Percentiles rank a stretch among this genome's conserved stretches.
These are phyloP conservation scores for Macroglossus sobrinus DNA, from an alignment of 2,113 vertebrate species.

Conservation along the genomic window DNA sequence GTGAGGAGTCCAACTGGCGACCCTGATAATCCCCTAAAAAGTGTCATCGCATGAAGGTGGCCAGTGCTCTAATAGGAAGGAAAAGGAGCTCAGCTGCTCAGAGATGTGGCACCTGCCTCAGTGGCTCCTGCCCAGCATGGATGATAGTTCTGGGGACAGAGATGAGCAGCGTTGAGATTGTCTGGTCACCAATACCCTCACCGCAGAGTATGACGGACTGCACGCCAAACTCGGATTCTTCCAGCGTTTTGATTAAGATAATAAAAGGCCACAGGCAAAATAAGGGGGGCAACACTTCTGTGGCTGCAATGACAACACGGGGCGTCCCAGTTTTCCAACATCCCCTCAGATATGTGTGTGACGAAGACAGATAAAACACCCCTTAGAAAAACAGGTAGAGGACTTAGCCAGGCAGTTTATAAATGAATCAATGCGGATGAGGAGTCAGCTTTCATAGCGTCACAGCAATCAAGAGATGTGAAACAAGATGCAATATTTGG, in stretches of 20 bases:
- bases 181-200: not conserved
- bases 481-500: not conserved
- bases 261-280: not conserved
- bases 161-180: not conserved
- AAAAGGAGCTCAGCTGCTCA: not conserved
- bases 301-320: not conserved
- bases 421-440: not conserved
- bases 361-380: not conserved
- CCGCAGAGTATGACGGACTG: not conserved
- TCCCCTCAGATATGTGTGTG: not conserved
- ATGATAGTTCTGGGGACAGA: not conserved
- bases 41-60: not conserved
- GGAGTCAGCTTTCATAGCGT: not conserved
- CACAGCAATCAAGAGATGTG: not conserved
- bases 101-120: not conserved
- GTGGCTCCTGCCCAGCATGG: accelerated
- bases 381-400: not conserved
- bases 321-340: not conserved
- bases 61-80: not conserved
- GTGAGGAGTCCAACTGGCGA: not conserved
- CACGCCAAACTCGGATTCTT: not conserved
- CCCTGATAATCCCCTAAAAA: not conserved
- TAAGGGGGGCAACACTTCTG: not conserved
- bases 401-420: not conserved
- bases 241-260: not conserved